phyloP scores from a whole-genome alignment of 2,113 vertebrate genomes.

The Nesogale talazaci region DNA sequence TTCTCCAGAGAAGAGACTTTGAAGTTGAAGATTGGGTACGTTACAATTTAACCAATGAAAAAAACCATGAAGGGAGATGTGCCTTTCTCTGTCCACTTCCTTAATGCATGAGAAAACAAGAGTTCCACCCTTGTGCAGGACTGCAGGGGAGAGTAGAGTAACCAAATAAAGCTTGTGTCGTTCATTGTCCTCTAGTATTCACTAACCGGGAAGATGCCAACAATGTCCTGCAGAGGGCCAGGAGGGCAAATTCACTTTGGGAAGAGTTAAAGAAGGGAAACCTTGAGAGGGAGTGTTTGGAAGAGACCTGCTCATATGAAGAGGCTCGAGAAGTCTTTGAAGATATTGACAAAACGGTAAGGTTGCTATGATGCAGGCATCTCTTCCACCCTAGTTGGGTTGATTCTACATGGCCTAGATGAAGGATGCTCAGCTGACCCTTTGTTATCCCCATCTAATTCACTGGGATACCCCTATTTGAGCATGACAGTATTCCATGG shows the following conservation, averaged over 20 bases:
- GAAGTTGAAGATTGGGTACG: not conserved
- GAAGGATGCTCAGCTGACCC: not conserved
- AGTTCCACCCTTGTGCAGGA: too few species aligned
- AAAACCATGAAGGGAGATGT: too few species aligned
- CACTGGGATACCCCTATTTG: not conserved
- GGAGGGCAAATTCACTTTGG: slow-evolving; percentile 89
- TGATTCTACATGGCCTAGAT: not conserved
- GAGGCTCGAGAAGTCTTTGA: slow-evolving; percentile 95
- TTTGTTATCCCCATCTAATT: not conserved
- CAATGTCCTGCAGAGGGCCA: slow-evolving; percentile 86
- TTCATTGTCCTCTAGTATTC: slow-evolving; percentile 88
- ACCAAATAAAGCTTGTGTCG: not conserved
- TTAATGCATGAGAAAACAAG: not conserved
- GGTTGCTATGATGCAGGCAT: not conserved
- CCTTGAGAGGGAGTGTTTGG: slow-evolving; percentile 93
- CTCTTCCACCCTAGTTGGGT: too few species aligned
- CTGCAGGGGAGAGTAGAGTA: not conserved
- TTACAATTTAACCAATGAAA: not conserved
- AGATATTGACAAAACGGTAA: slow-evolving; percentile 88
- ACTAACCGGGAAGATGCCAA: slow-evolving; percentile 85
- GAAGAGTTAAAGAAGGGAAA: slow-evolving; percentile 91
- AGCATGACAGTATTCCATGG: not conserved
- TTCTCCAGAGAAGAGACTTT: not conserved
- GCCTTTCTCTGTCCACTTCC: not conserved
- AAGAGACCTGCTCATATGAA: slow-evolving; percentile 92